phyloP scores from a whole-genome alignment of 1,140 invertebrate species.

The Drosophila sucinea region DNA sequence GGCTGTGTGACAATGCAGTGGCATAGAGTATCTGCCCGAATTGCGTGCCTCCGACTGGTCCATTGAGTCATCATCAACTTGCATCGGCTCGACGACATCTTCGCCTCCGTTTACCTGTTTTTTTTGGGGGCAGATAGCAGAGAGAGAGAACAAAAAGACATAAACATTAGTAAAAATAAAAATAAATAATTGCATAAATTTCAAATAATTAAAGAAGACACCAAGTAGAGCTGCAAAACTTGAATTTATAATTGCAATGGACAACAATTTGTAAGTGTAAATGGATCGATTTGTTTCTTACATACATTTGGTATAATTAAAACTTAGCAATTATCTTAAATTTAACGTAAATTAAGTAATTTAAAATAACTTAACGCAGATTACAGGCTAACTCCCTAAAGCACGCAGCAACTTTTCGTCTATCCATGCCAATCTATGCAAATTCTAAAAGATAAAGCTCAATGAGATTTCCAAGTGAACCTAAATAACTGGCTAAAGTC shows the following conservation, averaged over 20 bases:
- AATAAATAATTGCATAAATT: too few species aligned
- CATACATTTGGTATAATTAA: conserved; percentile 33
- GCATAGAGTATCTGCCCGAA: conserved; percentile 37
- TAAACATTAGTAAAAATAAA: conserved; percentile 28
- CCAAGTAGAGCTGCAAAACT: not conserved
- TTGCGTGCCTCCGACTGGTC: conserved; percentile 20
- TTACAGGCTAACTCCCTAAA: conserved; percentile 44
- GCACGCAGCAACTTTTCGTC: conserved; percentile 29
- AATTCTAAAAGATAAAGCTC: conserved; percentile 50
- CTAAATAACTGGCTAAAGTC: conserved; percentile 26
- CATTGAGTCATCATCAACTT: conserved; percentile 61
- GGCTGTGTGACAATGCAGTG: conserved; percentile 62
- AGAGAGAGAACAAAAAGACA: conserved; percentile 13
- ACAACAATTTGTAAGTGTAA: conserved; percentile 30
- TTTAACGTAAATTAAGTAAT: conserved; percentile 56
- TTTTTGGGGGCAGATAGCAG: conserved; percentile 7
- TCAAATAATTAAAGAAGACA: not conserved
- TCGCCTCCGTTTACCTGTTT: conserved; percentile 28
- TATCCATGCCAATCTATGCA: conserved; percentile 45
- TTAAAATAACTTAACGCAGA: conserved; percentile 33
- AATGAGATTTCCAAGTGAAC: conserved; percentile 26
- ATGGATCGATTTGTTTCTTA: conserved; percentile 51
- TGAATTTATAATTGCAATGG: not conserved
- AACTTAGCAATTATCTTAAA: conserved; percentile 36
- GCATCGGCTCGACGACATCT: conserved; percentile 43